Conservation (phyloP, 2,888 invertebrate species). For the Micoletzkya japonica region DNA sequence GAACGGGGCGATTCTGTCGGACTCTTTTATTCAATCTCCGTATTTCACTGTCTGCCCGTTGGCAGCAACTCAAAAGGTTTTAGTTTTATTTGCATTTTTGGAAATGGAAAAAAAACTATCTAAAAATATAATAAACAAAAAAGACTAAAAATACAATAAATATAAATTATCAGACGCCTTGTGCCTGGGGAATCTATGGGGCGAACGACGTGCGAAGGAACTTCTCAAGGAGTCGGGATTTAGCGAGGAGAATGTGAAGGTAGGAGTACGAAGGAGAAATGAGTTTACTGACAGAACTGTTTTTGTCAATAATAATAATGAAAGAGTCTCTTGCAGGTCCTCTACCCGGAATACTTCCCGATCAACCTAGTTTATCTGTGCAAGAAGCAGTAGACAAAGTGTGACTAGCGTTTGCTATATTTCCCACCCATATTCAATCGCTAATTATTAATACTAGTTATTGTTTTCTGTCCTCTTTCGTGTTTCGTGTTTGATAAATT, state of each 20-base stretch:
- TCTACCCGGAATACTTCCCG: conserved; percentile 25
- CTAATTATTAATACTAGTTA: too few relatives aligned
- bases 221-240: conserved; percentile 23
- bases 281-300: too few relatives aligned
- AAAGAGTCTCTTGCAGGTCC: background rate
- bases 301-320: too few relatives aligned
- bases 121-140: too few relatives aligned
- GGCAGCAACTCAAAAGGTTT: conserved; percentile 22
- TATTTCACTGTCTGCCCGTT: conserved; percentile 28
- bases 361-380: conserved; percentile 25
- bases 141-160: too few relatives aligned
- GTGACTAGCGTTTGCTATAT: too few relatives aligned
- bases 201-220: conserved; percentile 7
- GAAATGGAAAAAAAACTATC: background rate
- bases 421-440: too few relatives aligned
- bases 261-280: too few relatives aligned
- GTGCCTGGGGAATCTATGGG: conserved; percentile 29
- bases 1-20: background rate
- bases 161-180: conserved; percentile 26
- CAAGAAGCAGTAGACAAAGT: conserved; percentile 18
- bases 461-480: too few relatives aligned
- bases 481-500: too few relatives aligned
- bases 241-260: conserved; percentile 20
- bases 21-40: conserved; percentile 22
- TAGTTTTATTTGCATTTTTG: background rate